phyloP scores from a whole-genome alignment of 1,140 invertebrate genomes.

The Nasonia vitripennis region DNA sequence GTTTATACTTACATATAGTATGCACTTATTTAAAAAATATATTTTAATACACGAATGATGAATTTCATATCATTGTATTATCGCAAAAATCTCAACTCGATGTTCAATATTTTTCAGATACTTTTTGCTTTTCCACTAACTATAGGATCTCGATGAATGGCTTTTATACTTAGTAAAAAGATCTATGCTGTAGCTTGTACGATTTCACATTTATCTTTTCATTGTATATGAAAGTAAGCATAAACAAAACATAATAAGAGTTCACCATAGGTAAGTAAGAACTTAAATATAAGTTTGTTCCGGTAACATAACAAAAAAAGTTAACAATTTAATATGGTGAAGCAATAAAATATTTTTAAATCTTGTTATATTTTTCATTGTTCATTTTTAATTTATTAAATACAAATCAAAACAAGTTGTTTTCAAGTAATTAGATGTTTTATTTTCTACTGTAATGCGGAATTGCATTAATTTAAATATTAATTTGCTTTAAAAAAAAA shows the following conservation, averaged over 20 bases:
- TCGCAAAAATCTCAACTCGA: too few relatives aligned
- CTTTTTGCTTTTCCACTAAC: background rate
- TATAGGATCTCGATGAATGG: background rate
- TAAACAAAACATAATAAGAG: background rate
- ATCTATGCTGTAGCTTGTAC: background rate
- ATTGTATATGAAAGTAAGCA: background rate
- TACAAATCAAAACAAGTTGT: background rate
- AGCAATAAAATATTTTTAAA: background rate
- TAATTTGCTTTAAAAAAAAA: too few relatives aligned
- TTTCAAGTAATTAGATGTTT: background rate
- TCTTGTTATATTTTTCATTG: too few relatives aligned
- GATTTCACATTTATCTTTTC: conserved; percentile 33
- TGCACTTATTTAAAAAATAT: too few relatives aligned
- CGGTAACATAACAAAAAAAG: background rate
- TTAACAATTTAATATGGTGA: background rate
- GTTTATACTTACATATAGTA: too few relatives aligned
- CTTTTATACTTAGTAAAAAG: background rate
- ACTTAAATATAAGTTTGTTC: background rate
- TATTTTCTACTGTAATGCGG: too few relatives aligned
- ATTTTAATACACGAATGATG: background rate
- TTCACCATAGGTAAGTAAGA: background rate
- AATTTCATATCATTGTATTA: background rate
- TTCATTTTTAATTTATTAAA: too few relatives aligned
- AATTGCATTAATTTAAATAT: too few relatives aligned
- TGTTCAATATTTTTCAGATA: background rate